Conservation (phyloP, 2,888 invertebrate species). For the Hedya salicella region DNA sequence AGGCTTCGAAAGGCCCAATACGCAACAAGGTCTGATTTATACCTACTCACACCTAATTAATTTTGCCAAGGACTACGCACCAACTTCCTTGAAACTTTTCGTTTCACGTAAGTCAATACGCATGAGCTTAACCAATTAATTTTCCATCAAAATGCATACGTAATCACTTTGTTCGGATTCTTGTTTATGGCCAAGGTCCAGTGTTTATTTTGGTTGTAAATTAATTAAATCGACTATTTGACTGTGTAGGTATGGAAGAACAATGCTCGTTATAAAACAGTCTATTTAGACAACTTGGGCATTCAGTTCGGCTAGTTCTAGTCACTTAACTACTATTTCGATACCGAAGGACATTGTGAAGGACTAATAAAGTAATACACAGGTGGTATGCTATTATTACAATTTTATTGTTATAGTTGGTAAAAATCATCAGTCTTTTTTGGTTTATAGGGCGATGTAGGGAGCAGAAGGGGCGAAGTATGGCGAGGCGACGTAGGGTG, state of each 20-base stretch:
- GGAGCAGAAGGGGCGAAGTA: conserved; percentile 70
- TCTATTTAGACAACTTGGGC: conserved; percentile 13
- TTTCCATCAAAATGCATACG: conserved; percentile 44
- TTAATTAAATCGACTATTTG: conserved; percentile 8
- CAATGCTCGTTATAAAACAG: conserved; percentile 28
- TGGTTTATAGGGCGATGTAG: conserved; percentile 57
- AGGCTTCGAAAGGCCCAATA: conserved; percentile 56
- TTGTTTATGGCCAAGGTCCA: conserved; percentile 36
- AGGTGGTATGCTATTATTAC: conserved; percentile 11
- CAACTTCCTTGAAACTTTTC: conserved; percentile 66
- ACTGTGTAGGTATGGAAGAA: conserved; percentile 21
- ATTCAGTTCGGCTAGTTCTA: conserved; percentile 2
- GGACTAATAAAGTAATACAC: not conserved
- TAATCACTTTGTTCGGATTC: conserved; percentile 43
- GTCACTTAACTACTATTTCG: not conserved
- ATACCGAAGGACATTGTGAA: not conserved
- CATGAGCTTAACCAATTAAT: conserved; percentile 43
- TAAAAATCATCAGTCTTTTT: conserved; percentile 64
- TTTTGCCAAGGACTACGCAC: conserved; percentile 56
- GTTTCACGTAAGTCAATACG: conserved; percentile 47
- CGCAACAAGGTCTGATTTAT: conserved; percentile 55
- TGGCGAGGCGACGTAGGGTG: conserved; percentile 50
- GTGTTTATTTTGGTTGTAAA: conserved; percentile 28
- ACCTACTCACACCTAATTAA: conserved; percentile 47
- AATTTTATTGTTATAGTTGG: conserved; percentile 49